These are phyloP conservation scores for Sminthurides bifidus DNA, from an alignment of 1,140 invertebrate species.

Conservation along the genomic window DNA sequence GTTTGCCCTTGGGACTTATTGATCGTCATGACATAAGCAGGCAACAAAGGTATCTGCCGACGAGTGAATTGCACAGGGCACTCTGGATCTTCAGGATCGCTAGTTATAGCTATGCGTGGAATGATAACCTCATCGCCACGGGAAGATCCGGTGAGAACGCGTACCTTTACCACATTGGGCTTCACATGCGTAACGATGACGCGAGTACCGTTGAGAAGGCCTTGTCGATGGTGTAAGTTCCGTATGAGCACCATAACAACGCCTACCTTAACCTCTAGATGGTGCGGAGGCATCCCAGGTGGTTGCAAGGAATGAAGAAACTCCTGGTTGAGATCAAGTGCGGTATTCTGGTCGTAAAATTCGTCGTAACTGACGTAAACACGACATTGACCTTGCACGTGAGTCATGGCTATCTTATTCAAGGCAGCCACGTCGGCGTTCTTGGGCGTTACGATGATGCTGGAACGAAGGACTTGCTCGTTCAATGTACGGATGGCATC, in stretches of 20 bases:
- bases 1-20: slow-evolving; percentile 34
- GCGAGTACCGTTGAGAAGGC: slow-evolving; percentile 13
- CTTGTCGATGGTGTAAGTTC: slow-evolving; percentile 20
- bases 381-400: neutral
- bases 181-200: neutral
- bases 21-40: too few species aligned
- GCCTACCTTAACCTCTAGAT: slow-evolving; percentile 31
- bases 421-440: neutral
- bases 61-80: too few species aligned
- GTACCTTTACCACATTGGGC: slow-evolving; percentile 8
- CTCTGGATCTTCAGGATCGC: neutral
- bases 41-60: too few species aligned
- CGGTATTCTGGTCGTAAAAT: neutral
- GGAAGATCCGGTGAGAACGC: neutral
- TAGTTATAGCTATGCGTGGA: slow-evolving; percentile 11
- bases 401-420: neutral
- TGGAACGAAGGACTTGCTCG: neutral
- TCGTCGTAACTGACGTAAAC: neutral
- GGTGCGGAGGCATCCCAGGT: slow-evolving; percentile 29
- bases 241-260: slow-evolving; percentile 26
- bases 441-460: neutral
- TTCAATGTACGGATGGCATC: neutral
- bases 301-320: neutral
- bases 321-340: neutral
- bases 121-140: slow-evolving; percentile 16